Base-by-base conservation (phyloP, 64 coral and sea anemone species). In the Cladopsammia gracilis region DNA sequence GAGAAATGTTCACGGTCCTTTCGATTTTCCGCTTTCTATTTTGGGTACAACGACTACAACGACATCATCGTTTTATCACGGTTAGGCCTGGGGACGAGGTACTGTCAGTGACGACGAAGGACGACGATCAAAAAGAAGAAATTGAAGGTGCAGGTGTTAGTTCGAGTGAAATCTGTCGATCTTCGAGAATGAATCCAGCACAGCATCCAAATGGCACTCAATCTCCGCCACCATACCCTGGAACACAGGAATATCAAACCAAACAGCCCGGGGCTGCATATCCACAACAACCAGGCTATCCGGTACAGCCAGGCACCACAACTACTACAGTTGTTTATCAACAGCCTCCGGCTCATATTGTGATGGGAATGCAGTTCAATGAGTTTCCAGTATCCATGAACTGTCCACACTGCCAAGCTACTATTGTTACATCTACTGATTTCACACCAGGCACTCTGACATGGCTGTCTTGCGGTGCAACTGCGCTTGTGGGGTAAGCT, bases 401-500 rank as follows among this genome's bases (percentile, higher is more conserved):
- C 48, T 98, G 96, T 22, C 79, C 87, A 42, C 75, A 82, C 5
- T 98, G 96, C 60, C 87, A 91, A 87, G 92, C 92, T 18, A 93
- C 79, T 58, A 94, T 98, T 46, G 79, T 94, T 10, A 94, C 96
- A 1, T 80, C 87, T 48, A 94, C 88, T 14, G 91, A 93, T 3
- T 94, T 62, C 25, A 74, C 86, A 20, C 89, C 96, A 22, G 96
- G 96, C 6, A 82, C 92, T 8, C 13, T 90, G 26, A 88, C 92
- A 25, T 98, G 96, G 96, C 87, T 98, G n/a, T 73, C 87, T 44
- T 98, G 96, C 68, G 53, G 89, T 5, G 96, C 87, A 0, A 72
- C 94, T 22, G 89, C 86, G 48, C 78, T 89, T 34, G 77, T 98
- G 12, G 92, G 92, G 96, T 98, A 73, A 94, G 95, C 88, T 47